These are phyloP conservation scores for Apotomis capreana DNA, from an alignment of 2,888 invertebrate species.

Conservation along the genomic window DNA sequence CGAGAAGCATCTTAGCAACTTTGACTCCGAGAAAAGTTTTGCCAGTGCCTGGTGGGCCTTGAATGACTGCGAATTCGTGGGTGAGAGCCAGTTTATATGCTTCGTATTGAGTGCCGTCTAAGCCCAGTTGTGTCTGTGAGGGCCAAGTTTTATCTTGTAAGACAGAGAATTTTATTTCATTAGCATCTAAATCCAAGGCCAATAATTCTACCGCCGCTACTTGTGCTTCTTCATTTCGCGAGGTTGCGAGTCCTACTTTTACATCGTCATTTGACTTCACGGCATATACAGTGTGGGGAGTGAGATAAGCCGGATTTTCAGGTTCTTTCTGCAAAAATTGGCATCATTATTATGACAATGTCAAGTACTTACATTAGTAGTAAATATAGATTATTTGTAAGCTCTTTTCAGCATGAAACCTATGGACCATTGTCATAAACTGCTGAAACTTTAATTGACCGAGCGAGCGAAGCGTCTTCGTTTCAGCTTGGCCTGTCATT, in stretches of 20 bases:
- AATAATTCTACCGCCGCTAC: no score
- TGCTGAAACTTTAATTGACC: no score
- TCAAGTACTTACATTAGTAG: neutral
- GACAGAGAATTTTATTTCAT: slow-evolving; percentile 51
- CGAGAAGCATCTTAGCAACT: slow-evolving; percentile 86
- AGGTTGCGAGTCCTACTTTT: neutral
- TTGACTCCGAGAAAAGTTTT: slow-evolving; percentile 91
- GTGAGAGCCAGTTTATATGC: slow-evolving; percentile 87
- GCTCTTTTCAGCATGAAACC: no score
- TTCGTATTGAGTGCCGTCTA: slow-evolving; percentile 86
- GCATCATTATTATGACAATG: neutral
- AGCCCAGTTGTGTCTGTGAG: slow-evolving; percentile 62
- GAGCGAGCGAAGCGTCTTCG: no score
- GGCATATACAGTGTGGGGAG: slow-evolving; percentile 36
- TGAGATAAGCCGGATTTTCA: slow-evolving; percentile 56
- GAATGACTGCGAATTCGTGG: slow-evolving; percentile 88
- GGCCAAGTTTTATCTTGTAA: slow-evolving; percentile 76
- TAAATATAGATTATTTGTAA: no score
- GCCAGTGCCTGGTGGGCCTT: slow-evolving; percentile 95
- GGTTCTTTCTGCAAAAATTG: slow-evolving; percentile 53
- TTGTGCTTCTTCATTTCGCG: no score
- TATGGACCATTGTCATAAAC: no score
- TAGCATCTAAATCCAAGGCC: no score
- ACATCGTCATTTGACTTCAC: slow-evolving; percentile 28
- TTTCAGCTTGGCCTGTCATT: no score